These are phyloP conservation scores for Aspiorhynchus laticeps DNA, from an alignment of 2,113 vertebrate species.

Conservation along the genomic window DNA sequence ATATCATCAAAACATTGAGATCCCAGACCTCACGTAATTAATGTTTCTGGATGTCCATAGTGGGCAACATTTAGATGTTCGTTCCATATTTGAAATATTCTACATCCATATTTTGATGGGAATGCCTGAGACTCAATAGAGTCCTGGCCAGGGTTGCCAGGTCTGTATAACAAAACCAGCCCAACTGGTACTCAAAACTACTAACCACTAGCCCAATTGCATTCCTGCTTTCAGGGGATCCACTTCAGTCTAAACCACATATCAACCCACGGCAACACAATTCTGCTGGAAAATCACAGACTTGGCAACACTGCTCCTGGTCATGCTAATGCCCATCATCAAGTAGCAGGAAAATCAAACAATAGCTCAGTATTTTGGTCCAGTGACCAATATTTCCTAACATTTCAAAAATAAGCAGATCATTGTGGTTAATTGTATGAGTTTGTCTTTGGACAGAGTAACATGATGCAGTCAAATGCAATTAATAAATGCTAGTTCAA, in stretches of 20 bases:
- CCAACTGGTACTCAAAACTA: too few relatives aligned
- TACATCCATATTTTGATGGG: background rate
- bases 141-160: background rate
- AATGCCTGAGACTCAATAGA: background rate
- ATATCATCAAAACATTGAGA: conserved; percentile 7
- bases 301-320: background rate
- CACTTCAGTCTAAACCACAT: too few relatives aligned
- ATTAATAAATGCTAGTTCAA: too few relatives aligned
- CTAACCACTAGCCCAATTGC: too few relatives aligned
- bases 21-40: background rate
- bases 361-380: background rate
- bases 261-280: too few relatives aligned
- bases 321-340: background rate
- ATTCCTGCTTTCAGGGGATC: too few relatives aligned
- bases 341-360: background rate
- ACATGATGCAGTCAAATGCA: conserved; percentile 43
- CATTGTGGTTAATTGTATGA: background rate
- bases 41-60: background rate
- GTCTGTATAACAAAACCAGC: background rate
- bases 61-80: background rate
- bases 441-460: background rate
- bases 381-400: background rate
- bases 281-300: too few relatives aligned
- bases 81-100: background rate
- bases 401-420: background rate